A percentile compares a stretch with the other conserved stretches of the same genome.
These are phyloP conservation scores for Standfussiana lucernea DNA, from an alignment of 2,888 invertebrate genomes.

Conservation along the genomic window DNA sequence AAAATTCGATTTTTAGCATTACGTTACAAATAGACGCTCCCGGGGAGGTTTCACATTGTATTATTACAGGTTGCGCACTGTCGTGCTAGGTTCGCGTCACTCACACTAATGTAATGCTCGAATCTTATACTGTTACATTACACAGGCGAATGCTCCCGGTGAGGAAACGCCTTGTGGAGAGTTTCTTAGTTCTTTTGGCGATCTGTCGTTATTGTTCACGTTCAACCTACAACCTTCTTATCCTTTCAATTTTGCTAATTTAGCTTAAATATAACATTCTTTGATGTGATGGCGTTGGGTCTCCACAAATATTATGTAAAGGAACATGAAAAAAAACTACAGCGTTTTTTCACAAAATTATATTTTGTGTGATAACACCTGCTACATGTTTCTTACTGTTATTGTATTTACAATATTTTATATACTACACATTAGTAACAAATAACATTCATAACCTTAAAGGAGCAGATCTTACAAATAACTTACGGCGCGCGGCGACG, in stretches of 20 bases:
- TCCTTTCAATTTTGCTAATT: neutral
- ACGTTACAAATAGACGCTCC: neutral
- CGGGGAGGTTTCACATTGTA: neutral
- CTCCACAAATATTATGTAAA: neutral
- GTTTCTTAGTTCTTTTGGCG: neutral
- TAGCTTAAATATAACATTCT: neutral
- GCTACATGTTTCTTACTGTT: conserved; percentile 89
- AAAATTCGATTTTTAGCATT: neutral
- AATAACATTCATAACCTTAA: conserved; percentile 90
- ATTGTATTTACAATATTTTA: conserved; percentile 90
- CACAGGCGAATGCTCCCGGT: neutral
- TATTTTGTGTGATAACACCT: conserved; percentile 91
- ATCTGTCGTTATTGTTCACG: neutral
- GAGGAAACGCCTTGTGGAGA: neutral
- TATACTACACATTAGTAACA: conserved; percentile 91
- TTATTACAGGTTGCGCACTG: neutral
- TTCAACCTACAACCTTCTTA: neutral
- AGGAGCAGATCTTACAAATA: conserved; percentile 89
- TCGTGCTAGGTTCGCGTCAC: neutral
- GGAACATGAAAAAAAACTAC: conserved; percentile 65
- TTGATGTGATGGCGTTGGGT: neutral
- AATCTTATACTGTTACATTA: neutral
- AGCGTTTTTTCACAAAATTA: conserved; percentile 89
- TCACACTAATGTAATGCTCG: neutral
- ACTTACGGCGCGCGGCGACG: conserved; percentile 72